These are phyloP conservation scores for Lapara coniferarum DNA, from an alignment of 2,888 invertebrate species.

Conservation along the genomic window DNA sequence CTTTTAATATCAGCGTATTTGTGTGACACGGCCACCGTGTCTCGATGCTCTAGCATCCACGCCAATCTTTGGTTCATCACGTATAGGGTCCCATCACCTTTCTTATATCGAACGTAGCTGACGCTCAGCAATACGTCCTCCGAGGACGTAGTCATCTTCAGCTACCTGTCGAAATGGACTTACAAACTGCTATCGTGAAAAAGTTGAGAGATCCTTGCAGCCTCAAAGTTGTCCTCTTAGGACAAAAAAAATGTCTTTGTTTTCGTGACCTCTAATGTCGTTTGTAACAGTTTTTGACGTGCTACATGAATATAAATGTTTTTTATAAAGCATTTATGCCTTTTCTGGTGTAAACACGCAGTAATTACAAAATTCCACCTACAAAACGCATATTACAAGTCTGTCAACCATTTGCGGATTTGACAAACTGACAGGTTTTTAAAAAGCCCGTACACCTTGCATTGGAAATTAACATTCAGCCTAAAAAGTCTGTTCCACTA, in stretches of 20 bases:
- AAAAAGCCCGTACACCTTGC: constrained; percentile 16
- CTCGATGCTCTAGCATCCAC: constrained; percentile 97
- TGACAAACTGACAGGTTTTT: constrained; percentile 60
- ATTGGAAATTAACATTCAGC: not conserved
- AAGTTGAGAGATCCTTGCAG: constrained; percentile 43
- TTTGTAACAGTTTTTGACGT: not conserved
- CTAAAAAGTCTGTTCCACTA: not conserved
- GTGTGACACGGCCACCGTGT: constrained; percentile 96
- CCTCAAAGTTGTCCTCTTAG: constrained; percentile 39
- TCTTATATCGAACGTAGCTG: constrained; percentile 96
- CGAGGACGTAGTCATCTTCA: constrained; percentile 91
- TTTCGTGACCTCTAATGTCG: not conserved
- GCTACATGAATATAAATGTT: not conserved
- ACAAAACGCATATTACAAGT: constrained; percentile 67
- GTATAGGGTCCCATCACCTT: constrained; percentile 97
- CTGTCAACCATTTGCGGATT: constrained; percentile 70
- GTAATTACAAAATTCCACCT: constrained; percentile 57
- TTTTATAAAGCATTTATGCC: constrained; percentile 4
- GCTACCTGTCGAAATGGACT: constrained; percentile 24
- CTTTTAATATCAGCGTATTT: constrained; percentile 98
- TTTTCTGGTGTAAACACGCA: constrained; percentile 42
- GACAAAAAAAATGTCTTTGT: constrained; percentile 32
- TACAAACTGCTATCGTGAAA: constrained; percentile 31
- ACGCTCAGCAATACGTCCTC: constrained; percentile 98
- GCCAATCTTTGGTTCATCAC: constrained; percentile 98